phyloP scores from a whole-genome alignment of 2,888 invertebrate species.

The Mantis religiosa region DNA sequence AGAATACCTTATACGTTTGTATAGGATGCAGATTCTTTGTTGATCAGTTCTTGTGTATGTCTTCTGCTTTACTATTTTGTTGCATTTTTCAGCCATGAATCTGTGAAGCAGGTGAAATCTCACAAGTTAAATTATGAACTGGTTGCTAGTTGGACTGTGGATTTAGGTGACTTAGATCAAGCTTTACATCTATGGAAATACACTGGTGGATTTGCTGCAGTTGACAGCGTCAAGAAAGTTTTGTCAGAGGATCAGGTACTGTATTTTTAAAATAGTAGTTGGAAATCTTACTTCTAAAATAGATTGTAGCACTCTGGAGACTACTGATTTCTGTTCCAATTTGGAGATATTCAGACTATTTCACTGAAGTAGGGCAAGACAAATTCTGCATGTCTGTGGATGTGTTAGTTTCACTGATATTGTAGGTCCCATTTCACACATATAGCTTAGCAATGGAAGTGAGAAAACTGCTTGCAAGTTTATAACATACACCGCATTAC shows the following conservation, averaged over 20 bases:
- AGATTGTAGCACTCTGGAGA: too few species aligned
- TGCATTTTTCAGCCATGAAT: constrained; percentile 60
- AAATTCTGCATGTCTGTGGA: too few species aligned
- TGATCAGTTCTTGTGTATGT: not conserved
- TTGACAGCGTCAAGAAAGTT: constrained; percentile 68
- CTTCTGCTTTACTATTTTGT: not conserved
- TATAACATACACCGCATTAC: too few species aligned
- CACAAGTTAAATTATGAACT: constrained; percentile 77
- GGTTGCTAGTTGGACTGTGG: constrained; percentile 94
- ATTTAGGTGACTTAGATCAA: constrained; percentile 96
- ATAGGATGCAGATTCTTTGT: too few species aligned
- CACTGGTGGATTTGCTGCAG: constrained; percentile 84
- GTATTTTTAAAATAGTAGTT: not conserved
- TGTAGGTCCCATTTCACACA: too few species aligned
- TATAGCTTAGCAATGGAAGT: too few species aligned
- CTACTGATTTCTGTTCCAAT: too few species aligned
- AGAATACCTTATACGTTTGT: not conserved
- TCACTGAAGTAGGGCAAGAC: too few species aligned
- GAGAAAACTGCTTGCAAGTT: too few species aligned
- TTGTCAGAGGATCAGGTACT: not conserved
- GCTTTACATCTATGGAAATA: constrained; percentile 94
- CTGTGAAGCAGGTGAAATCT: constrained; percentile 70
- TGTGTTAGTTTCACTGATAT: too few species aligned
- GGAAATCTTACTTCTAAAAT: too few species aligned
- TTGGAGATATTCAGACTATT: too few species aligned